Base-by-base conservation (phyloP, 2,113 vertebrate genomes). In the Vulpes lagopus region DNA sequence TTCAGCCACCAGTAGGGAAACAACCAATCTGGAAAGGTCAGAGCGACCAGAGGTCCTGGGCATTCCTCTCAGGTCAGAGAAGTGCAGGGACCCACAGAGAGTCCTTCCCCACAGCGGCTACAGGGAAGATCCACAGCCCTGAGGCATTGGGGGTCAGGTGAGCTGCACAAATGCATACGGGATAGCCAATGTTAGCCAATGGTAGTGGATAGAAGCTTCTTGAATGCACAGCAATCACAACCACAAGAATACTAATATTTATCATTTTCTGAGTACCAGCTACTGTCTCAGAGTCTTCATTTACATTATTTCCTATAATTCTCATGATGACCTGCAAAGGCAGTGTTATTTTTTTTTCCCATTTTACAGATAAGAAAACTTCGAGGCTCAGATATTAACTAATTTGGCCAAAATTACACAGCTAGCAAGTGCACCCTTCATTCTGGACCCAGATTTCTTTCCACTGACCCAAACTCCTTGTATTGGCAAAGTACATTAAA, bases 341-440 rank as follows among this genome's bases (percentile, higher is more conserved):
- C 53, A 64, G 57, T 57, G 8, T 9, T 86, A 3, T 25, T n/a
- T 20, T 74, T 85, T 67, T 20, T 79, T n/a, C 92, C 92, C 51
- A 67, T 49, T 67, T 94, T 92, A 53, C n/a, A 55, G 19, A n/a
- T 51, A 83, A 87, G 64, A 82, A 97, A 92, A 80, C 8, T 59
- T 43, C 43, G 49, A 79, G 43, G 11, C 38, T 88, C 62, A 57
- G 76, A 62, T 43, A 74, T 89, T n/a, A 82, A 84, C 60, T 64
- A 79, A 49, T 55, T 91, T 82, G 86, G 64, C 57, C 65, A 67
- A 93, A 89, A 94, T 76, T n/a, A 83, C 53, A 43, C 8, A 76
- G 35, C 25, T 64, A 32, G 51, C 30, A 97, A 93, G 11, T 23
- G 1, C 30, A 67, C 3, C 38, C 32, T 64, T 85, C 79, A n/a